phyloP scores from a whole-genome alignment of 2,113 vertebrate species.

The Trogon surrucura region DNA sequence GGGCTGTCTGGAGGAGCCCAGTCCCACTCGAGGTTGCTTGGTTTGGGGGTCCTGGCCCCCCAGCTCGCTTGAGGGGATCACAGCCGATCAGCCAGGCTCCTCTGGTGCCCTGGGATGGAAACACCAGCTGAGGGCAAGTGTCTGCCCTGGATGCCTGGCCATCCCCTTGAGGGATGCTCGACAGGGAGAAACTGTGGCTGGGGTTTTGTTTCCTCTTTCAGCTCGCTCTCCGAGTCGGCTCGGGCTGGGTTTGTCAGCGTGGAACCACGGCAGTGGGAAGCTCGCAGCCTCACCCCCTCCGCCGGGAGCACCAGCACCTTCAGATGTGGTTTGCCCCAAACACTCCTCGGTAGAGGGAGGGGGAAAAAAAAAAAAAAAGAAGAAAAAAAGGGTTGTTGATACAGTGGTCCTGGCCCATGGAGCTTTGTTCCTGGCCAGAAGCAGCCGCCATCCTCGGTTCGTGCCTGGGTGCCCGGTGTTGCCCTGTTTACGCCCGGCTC shows the following conservation, averaged over 20 bases:
- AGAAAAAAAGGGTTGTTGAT: too few species aligned
- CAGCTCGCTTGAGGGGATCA: rapidly evolving
- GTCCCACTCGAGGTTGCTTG: not conserved
- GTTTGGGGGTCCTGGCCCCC: rapidly evolving
- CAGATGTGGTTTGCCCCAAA: slow-evolving; percentile 41
- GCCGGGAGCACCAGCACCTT: not conserved
- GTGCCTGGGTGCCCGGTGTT: not conserved
- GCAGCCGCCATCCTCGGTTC: rapidly evolving
- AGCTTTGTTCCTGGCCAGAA: not conserved
- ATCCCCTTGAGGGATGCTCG: not conserved
- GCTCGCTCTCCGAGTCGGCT: not conserved
- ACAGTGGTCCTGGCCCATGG: not conserved
- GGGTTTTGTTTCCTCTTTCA: slow-evolving; percentile 37
- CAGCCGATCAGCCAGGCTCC: rapidly evolving
- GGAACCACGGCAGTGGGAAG: not conserved
- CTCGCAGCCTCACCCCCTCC: not conserved
- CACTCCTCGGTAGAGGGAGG: not conserved
- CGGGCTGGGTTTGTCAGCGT: not conserved
- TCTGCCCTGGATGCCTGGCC: not conserved
- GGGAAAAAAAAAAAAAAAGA: too few species aligned
- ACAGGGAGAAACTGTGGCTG: not conserved
- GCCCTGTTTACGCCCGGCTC: not conserved
- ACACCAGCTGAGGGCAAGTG: not conserved
- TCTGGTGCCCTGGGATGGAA: not conserved
- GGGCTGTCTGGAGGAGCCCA: not conserved